Evolutionary conservation across 2,888 invertebrate species (phyloP), one percentile per base, ranked within the genome.

Genomic region (Phytoseiulus persimilis): DNA sequence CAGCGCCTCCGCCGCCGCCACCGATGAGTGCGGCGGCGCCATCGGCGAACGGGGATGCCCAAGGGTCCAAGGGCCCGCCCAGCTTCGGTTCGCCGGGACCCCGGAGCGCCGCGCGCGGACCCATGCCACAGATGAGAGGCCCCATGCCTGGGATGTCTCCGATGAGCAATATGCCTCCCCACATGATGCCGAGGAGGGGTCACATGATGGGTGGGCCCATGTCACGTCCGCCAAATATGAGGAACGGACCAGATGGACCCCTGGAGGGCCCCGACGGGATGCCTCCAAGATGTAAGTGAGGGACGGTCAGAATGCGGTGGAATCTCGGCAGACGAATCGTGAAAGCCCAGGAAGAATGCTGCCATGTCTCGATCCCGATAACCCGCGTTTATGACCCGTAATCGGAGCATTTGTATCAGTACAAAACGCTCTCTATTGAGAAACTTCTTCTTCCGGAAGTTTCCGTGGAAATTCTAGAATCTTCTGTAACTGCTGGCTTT

Each of bases 221-320:
- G 87, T 28, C 39, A 9, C 39, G 87, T 33, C 87, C 87, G 39
- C 87, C 87, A 9, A 45, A 31, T 6, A 87, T 87, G 87, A 33
- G 87, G 33, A 87, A 87, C 87, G 87, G 87, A 87, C 87, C 87
- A 39, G 87, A 87, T 39, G 87, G 87, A 45, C 39, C 32, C 23
- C 32, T 87, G 87, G 87, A 87, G 28, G 18, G 32, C 33, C 87
- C 87, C 28, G 45, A 39, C 28, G 87, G 45, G 28, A 87, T 87
- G 87, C 87, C 87, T 3, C 87, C 33, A 11, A 87, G 87, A 32
- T 87, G 87, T 87, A 33, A 87, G 87, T 87, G 45, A n/a, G 46
- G 46, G 46, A 6, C 46, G 46, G 6, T 46, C 46, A 46, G 14
- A 11, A 46, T 46, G 14, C 14, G 46, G 14, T n/a, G n/a, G n/a